Evolutionary conservation across 2,113 vertebrate genomes (phyloP), one percentile per base, ranked within the genome.

Genomic region (Thalassarche chlororhynchos): DNA sequence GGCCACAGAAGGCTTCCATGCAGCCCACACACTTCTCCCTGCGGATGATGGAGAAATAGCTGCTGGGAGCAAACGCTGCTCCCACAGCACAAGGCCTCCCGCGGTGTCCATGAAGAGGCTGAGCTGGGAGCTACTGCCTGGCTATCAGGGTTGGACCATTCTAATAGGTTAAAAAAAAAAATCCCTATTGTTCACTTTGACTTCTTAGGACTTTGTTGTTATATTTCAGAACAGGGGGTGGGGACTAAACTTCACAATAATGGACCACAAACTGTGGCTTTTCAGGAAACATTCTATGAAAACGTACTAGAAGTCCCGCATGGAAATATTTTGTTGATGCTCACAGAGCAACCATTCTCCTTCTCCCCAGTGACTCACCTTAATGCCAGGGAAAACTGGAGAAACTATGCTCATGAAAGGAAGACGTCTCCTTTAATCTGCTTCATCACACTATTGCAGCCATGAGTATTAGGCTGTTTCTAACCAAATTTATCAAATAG

Each of bases 381-480:
- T 6, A 74, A 54, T 0, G 5, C 15, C 24, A 70, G 15, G 28
- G 79, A 80, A 61, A 85, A 74, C 34, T 34, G 52, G 10, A 77
- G 44, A 82, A 89, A 71, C 36, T 23, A 28, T 0, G 0, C 46
- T 78, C 1, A 0, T 4, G 34, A 78, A 83, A 51, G 65, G n/a
- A 90, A 52, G 74, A 34, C 28, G 26, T 6, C 47, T 61, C 74
- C 66, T 69, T 90, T 62, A 42, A 68, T 17, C 71, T 51, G 40
- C 60, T 69, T 58, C 46, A 46, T 49, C 49, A 36, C 28, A 38
- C 21, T 32, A 14, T 6, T 44, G 40, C 51, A 90, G 68, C 26
- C 54, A 61, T 1, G 1, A 12, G 18, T 16, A 10, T 38, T 9
- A 69, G 13, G 70, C 40, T 91, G 31, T 2, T 90, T 71, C 44